Percentiles rank a stretch among this genome's conserved stretches.
These are phyloP conservation scores for Volucella inflata DNA, from an alignment of 2,888 invertebrate genomes.

Conservation along the genomic window DNA sequence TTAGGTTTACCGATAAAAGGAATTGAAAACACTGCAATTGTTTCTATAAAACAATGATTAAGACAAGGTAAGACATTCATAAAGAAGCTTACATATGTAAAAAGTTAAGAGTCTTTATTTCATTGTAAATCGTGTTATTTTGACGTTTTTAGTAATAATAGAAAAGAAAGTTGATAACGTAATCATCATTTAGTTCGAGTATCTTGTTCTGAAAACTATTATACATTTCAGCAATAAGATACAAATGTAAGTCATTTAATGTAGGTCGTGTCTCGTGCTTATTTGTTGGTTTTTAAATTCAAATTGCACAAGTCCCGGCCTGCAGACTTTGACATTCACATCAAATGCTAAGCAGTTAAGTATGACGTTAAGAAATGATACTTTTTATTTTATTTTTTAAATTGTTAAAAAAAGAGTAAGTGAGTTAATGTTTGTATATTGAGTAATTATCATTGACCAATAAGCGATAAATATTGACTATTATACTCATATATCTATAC, in stretches of 20 bases:
- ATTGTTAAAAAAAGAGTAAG: not conserved
- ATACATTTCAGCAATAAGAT: not conserved
- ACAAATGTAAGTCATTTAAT: conserved; percentile 79
- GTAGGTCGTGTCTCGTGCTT: conserved; percentile 86
- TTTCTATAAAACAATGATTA: too few species aligned
- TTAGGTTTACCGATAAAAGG: not conserved
- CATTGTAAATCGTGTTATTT: too few species aligned
- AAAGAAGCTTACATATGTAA: too few species aligned
- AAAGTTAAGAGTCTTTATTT: too few species aligned
- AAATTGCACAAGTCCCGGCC: conserved; percentile 89
- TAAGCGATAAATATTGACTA: not conserved
- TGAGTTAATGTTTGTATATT: not conserved
- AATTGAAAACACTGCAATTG: not conserved
- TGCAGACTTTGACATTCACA: conserved; percentile 81
- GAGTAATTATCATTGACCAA: not conserved
- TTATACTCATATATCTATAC: not conserved
- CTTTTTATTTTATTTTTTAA: not conserved
- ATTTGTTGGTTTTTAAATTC: conserved; percentile 84
- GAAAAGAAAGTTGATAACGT: not conserved
- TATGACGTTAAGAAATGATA: conserved; percentile 3
- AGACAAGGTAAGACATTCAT: too few species aligned
- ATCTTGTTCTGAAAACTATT: too few species aligned
- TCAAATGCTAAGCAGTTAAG: conserved; percentile 5
- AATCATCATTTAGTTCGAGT: not conserved
- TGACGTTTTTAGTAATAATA: too few species aligned